A percentile compares a stretch with the other conserved stretches of the same genome.
Evolutionary conservation across 2,113 vertebrate genomes (phyloP).

Genomic region (Nibea coibor): DNA sequence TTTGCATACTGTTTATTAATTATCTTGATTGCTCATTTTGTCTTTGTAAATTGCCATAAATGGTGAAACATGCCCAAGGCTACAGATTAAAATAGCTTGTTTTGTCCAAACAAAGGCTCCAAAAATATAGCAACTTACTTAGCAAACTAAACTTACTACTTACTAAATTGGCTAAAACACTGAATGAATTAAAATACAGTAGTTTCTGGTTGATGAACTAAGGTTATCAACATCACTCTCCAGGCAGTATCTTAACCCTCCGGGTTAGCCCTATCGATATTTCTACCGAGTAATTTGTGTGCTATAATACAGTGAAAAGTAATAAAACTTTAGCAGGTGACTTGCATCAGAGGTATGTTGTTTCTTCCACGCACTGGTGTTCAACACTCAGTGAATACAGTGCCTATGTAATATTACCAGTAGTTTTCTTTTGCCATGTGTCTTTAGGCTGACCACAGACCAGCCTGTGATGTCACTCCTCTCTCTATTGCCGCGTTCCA

Average conservation of each 20-base stretch:
- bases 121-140: no score
- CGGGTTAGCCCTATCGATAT: neutral
- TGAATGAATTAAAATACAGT: neutral
- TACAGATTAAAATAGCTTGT: no score
- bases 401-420: slow-evolving; percentile 35
- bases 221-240: neutral
- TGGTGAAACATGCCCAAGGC: neutral
- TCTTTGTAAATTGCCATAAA: neutral
- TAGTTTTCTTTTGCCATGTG: slow-evolving; percentile 56
- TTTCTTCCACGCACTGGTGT: slow-evolving; percentile 12
- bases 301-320: slow-evolving; percentile 1
- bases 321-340: neutral
- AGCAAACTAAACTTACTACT: no score
- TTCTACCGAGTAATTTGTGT: neutral
- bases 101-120: no score
- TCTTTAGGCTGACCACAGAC: slow-evolving; percentile 65
- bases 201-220: neutral
- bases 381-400: slow-evolving; percentile 28
- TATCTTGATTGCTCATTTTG: neutral
- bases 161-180: neutral
- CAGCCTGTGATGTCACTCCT: slow-evolving; percentile 67
- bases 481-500: slow-evolving; percentile 34
- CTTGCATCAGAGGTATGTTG: neutral
- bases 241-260: neutral
- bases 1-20: neutral